A percentile compares a stretch with the other conserved stretches of the same genome.
These are phyloP conservation scores for Tenebrio molitor DNA, from an alignment of 1,140 invertebrate species.

Conservation along the genomic window DNA sequence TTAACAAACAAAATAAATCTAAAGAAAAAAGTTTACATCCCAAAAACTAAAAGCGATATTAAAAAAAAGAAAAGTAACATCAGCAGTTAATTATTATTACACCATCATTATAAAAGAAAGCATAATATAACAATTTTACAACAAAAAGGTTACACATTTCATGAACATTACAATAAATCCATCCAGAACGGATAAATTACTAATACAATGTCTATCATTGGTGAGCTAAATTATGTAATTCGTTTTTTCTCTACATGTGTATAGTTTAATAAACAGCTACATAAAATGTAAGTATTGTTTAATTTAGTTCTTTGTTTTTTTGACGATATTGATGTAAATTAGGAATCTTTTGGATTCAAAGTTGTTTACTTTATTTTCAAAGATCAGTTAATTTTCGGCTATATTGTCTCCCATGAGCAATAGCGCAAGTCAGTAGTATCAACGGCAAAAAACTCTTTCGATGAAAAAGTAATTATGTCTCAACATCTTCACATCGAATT, in stretches of 20 bases:
- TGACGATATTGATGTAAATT: slow-evolving; percentile 45
- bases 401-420: slow-evolving; percentile 59
- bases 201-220: slow-evolving; percentile 48
- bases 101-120: slow-evolving; percentile 32
- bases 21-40: slow-evolving; percentile 19
- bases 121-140: slow-evolving; percentile 50
- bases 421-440: slow-evolving; percentile 45
- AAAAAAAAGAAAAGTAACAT: slow-evolving; percentile 8
- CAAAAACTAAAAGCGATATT: slow-evolving; percentile 29
- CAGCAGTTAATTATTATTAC: slow-evolving; percentile 8
- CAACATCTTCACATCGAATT: slow-evolving; percentile 11
- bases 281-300: slow-evolving; percentile 49
- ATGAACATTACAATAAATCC: slow-evolving; percentile 55
- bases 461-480: slow-evolving; percentile 41
- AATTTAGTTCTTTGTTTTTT: slow-evolving; percentile 48
- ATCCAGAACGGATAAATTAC: slow-evolving; percentile 52
- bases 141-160: slow-evolving; percentile 53
- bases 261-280: slow-evolving; percentile 54
- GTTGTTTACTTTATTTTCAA: slow-evolving; percentile 27
- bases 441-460: slow-evolving; percentile 30
- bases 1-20: slow-evolving; percentile 25
- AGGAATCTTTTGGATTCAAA: slow-evolving; percentile 21
- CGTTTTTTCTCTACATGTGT: slow-evolving; percentile 49
- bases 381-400: slow-evolving; percentile 43
- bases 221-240: slow-evolving; percentile 57